Base-by-base conservation (phyloP, 2,113 vertebrate genomes). In the Nothoprocta pentlandii region DNA sequence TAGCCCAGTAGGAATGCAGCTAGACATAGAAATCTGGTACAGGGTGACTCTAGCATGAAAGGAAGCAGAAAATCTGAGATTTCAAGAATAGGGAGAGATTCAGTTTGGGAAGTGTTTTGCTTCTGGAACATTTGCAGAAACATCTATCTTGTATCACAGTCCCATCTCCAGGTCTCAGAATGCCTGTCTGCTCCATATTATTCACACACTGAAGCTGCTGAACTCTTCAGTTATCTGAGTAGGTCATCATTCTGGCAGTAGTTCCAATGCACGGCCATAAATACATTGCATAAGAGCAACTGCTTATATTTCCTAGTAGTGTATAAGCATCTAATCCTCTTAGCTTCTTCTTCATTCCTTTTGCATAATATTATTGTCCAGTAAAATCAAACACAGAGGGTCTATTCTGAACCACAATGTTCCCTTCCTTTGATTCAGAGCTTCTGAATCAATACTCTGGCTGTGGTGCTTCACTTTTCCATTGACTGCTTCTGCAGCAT, bases 401-500 rank as follows among this genome's bases (percentile, higher is more conserved):
- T 69, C 32, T 79, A 39, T 69, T 90, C 79, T 28, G 12, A 89
- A 87, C 77, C 20, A 53, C 20, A 28, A 12, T 80, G 66, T 84
- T 86, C 47, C 28, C 58, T 21, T 71, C 25, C 53, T 93, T 80
- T 86, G 51, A 80, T 64, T 93, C 62, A 58, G 15, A n/a, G 80
- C 44, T 80, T 89, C 80, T 79, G 73, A 94, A 93, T 90, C 36
- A 9, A 76, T 62, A 62, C n/a, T 92, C 9, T 44, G 75, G 71
- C 56, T 25, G 7, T 93, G 49, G 64, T 2, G 0, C 53, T 95
- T 93, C 74, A 66, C 56, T 95, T 95, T 96, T 94, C 92, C 85
- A 92, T 2, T 93, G 66, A 84, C 73, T 95, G 92, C 90, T 92
- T 69, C 77, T 32, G 28, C n/a, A 88, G 92, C 74, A 95, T 96